Evolutionary conservation across 2,888 invertebrate species (phyloP).

Genomic region (Calliopum simillimum): DNA sequence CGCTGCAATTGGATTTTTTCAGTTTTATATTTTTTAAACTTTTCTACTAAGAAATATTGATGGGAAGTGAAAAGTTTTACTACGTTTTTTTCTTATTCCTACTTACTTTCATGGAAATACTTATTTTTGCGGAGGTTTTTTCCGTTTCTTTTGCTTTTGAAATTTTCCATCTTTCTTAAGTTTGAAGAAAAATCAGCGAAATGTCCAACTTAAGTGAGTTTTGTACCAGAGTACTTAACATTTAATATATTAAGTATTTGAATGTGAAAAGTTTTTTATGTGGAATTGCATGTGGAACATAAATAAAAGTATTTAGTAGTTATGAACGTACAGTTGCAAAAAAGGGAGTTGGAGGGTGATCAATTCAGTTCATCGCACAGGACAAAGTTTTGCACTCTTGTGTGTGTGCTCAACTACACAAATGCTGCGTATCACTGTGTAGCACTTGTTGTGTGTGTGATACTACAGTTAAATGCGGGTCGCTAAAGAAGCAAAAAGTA

Average conservation of each 20-base stretch:
- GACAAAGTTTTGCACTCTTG: conserved; percentile 21
- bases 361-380: background rate
- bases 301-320: conserved; percentile 26
- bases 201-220: conserved; percentile 18
- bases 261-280: conserved; percentile 30
- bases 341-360: background rate
- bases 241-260: conserved; percentile 36
- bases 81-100: background rate
- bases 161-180: background rate
- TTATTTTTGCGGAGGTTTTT: conserved; percentile 3
- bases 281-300: conserved; percentile 30
- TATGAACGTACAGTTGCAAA: background rate
- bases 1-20: conserved; percentile 19
- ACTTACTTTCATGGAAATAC: background rate
- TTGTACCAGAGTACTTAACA: conserved; percentile 23
- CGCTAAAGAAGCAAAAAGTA: conserved; percentile 3
- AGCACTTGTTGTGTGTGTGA: background rate
- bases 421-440: background rate
- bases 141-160: background rate
- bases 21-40: background rate
- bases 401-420: background rate
- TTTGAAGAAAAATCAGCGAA: conserved; percentile 16
- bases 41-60: too few species aligned
- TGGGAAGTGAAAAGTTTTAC: conserved; percentile 9
- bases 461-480: background rate